These are phyloP conservation scores for Pogonomyrmex californicus DNA, from an alignment of 1,140 invertebrate genomes.

Conservation along the genomic window DNA sequence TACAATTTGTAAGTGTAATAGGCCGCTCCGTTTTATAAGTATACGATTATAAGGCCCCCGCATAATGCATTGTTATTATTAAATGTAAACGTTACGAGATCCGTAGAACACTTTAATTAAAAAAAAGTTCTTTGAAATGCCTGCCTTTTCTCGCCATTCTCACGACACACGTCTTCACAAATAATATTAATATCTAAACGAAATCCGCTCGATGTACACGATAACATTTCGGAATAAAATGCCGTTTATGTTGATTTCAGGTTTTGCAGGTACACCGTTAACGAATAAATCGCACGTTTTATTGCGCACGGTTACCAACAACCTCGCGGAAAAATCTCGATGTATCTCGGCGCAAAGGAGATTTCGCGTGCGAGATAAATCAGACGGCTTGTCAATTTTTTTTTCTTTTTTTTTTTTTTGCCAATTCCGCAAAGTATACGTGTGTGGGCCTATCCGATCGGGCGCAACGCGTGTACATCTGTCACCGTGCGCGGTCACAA, in stretches of 20 bases:
- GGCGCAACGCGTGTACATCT: conserved; percentile 27
- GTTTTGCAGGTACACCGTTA: conserved; percentile 3
- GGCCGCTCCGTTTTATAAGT: conserved; percentile 13
- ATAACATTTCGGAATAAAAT: neutral
- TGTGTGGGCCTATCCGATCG: conserved; percentile 9
- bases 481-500: conserved; percentile 34
- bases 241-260: conserved; percentile 6
- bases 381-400: conserved; percentile 12
- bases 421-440: conserved; percentile 8
- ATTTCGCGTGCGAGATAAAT: conserved; percentile 36
- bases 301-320: neutral
- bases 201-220: neutral
- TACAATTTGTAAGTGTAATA: conserved; percentile 35
- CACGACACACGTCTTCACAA: neutral
- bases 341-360: neutral
- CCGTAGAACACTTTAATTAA: neutral
- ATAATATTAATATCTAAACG: neutral
- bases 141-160: conserved; percentile 8
- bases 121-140: neutral
- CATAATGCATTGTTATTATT: neutral
- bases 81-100: neutral
- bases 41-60: neutral
- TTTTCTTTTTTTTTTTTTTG: neutral
- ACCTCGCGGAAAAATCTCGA: neutral
- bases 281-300: conserved; percentile 21